Percentiles rank a stretch among this genome's conserved stretches.
These are phyloP conservation scores for Ladona fulva DNA, from an alignment of 1,140 invertebrate genomes.

Conservation along the genomic window DNA sequence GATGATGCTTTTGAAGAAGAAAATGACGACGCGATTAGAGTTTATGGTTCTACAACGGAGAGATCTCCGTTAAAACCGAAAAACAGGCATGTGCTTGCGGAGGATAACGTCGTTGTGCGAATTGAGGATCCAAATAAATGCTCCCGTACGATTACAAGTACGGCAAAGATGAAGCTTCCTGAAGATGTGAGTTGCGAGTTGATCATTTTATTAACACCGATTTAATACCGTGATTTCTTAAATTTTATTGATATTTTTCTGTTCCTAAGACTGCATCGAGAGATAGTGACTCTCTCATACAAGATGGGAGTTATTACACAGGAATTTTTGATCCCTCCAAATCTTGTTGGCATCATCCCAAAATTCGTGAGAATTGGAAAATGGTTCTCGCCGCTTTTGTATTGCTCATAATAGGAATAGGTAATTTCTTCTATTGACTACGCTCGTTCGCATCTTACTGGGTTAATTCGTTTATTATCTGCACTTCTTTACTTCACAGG, in stretches of 20 bases:
- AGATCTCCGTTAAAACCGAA: slow-evolving; percentile 38
- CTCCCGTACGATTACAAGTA: slow-evolving; percentile 19
- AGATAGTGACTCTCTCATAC: slow-evolving; percentile 71
- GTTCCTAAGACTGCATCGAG: slow-evolving; percentile 55
- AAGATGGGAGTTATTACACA: slow-evolving; percentile 41
- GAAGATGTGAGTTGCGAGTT: slow-evolving; percentile 22
- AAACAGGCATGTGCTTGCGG: slow-evolving; percentile 22
- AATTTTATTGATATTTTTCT: not conserved
- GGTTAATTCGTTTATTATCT: not conserved
- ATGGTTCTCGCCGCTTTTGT: slow-evolving; percentile 69
- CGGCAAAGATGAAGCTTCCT: slow-evolving; percentile 19
- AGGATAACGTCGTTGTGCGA: slow-evolving; percentile 23
- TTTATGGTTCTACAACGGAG: slow-evolving; percentile 60
- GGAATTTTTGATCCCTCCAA: slow-evolving; percentile 33
- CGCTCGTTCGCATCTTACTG: not conserved
- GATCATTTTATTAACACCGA: too few relatives aligned
- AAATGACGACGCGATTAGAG: slow-evolving; percentile 64
- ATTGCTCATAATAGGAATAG: slow-evolving; percentile 64
- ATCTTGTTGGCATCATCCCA: slow-evolving; percentile 72
- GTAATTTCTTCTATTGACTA: slow-evolving; percentile 32
- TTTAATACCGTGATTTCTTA: too few relatives aligned
- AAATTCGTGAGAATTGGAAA: slow-evolving; percentile 75
- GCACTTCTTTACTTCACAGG: slow-evolving; percentile 22
- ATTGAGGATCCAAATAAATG: slow-evolving; percentile 22
- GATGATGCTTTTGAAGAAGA: slow-evolving; percentile 76